These are phyloP conservation scores for Argynnis bischoffii DNA, from an alignment of 2,888 invertebrate species.

Conservation along the genomic window DNA sequence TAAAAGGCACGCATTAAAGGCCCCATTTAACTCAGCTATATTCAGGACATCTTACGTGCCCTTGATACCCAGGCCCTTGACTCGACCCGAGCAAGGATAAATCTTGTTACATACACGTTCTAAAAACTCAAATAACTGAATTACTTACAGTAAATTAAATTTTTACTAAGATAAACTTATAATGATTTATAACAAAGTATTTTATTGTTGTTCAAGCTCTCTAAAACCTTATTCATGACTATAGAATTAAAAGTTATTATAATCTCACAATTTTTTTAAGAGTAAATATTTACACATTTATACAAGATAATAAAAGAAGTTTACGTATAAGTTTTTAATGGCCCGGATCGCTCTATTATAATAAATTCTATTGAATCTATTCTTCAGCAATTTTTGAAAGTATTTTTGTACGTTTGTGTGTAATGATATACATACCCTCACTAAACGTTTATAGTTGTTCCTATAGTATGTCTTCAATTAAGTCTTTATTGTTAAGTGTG, in stretches of 20 bases:
- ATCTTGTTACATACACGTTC: not conserved
- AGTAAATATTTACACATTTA: too few species aligned
- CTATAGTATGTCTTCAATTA: too few species aligned
- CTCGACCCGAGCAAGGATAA: slow-evolving; percentile 1
- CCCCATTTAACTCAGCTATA: not conserved
- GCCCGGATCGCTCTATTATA: too few species aligned
- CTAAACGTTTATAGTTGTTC: too few species aligned
- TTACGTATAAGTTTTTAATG: too few species aligned
- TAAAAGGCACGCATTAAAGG: slow-evolving; percentile 10
- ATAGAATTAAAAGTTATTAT: slow-evolving; percentile 10
- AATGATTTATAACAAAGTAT: not conserved
- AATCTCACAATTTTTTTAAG: not conserved
- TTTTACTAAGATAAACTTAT: not conserved
- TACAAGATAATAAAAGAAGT: too few species aligned
- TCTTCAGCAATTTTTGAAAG: too few species aligned
- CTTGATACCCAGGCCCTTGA: slow-evolving; percentile 15
- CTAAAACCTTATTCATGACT: not conserved
- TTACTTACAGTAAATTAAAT: too few species aligned
- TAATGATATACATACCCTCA: too few species aligned
- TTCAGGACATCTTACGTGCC: slow-evolving; percentile 15
- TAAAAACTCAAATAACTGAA: not conserved
- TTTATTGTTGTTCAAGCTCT: not conserved
- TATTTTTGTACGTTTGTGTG: too few species aligned
- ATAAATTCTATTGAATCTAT: too few species aligned
- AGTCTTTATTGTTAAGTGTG: too few species aligned